phyloP scores from a whole-genome alignment of 2,797 vertebrate genomes.

The Eutrigla gurnardus region DNA sequence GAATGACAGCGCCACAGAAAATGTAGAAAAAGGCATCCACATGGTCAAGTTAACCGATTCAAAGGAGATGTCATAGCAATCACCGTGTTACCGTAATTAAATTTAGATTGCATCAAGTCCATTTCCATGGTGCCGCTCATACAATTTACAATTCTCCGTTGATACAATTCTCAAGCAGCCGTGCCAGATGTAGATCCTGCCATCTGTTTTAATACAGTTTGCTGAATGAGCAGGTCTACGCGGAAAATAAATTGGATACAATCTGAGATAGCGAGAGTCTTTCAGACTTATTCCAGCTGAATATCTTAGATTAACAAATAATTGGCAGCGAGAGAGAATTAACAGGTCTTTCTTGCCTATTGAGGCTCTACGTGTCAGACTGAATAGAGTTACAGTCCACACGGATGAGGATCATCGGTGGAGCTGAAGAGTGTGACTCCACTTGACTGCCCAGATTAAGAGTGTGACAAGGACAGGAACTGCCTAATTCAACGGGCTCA shows the following conservation, averaged over 20 bases:
- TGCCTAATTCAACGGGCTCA: slow-evolving; percentile 80
- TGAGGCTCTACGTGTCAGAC: slow-evolving; percentile 70
- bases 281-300: slow-evolving; percentile 72
- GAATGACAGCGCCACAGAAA: slow-evolving; percentile 55
- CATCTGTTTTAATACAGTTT: slow-evolving; percentile 66
- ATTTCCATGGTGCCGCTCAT: slow-evolving; percentile 70
- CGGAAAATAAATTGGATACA: slow-evolving; percentile 75
- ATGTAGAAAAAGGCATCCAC: slow-evolving; percentile 47
- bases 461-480: slow-evolving; percentile 79
- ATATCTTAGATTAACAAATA: slow-evolving; percentile 78
- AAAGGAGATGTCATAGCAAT: slow-evolving; percentile 72
- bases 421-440: slow-evolving; percentile 76
- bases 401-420: slow-evolving; percentile 75
- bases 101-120: slow-evolving; percentile 74
- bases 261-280: slow-evolving; percentile 69
- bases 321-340: slow-evolving; percentile 65
- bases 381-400: slow-evolving; percentile 72
- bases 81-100: slow-evolving; percentile 75
- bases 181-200: slow-evolving; percentile 71
- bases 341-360: slow-evolving; percentile 72
- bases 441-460: slow-evolving; percentile 82
- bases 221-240: slow-evolving; percentile 70
- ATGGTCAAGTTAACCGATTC: slow-evolving; percentile 72
- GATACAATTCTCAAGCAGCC: slow-evolving; percentile 69
- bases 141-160: slow-evolving; percentile 58